Base-by-base conservation (phyloP, 2,888 invertebrate species). In the Quadriops clusia region DNA sequence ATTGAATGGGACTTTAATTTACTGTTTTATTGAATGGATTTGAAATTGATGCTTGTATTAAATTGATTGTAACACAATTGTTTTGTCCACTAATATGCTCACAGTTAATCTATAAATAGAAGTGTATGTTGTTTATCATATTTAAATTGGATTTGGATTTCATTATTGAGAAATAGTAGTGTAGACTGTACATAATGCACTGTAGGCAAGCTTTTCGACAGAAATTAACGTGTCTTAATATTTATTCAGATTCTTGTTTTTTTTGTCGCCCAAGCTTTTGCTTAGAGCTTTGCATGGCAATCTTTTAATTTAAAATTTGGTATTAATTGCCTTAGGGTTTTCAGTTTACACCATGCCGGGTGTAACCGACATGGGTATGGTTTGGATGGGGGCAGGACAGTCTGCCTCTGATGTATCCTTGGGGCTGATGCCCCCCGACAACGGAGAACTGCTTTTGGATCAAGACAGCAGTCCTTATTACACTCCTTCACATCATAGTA, bases 311-410 rank as follows among this genome's bases (percentile, higher is more conserved):
- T 6, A 24, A 11, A 24, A 11, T 26, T 14, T 5, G 13, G 15
- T 15, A n/a, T 16, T 21, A 5, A 21, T 10, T 16, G 20, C 17
- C 24, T 17, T 28, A 11, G 4, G 12, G 7, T 20, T 39, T 40
- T 8, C 27, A 45, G 62, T 60, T 17, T 62, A 56, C 43, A 58
- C 62, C 38, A 68, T 69, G 64, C 65, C 68, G 42, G 65, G 65
- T 42, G 64, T 69, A 46, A 60, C 69, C 42, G 73, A 74, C 50
- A 60, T 72, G 56, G 69, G 71, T 47, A 70, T 74, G 68, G 69
- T 76, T 51, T 77, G 77, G 77, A 75, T 77, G 76, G 74, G 74
- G 22, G 65, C 67, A 33, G 60, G 62, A 18, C 68, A 68, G 43
- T 56, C 65, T 33, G 56, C 64, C 13, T 49, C 53, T 26, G 67